A percentile compares a stretch with the other conserved stretches of the same genome.
phyloP scores from a whole-genome alignment of 2,113 vertebrate species.

The Mobula birostris region DNA sequence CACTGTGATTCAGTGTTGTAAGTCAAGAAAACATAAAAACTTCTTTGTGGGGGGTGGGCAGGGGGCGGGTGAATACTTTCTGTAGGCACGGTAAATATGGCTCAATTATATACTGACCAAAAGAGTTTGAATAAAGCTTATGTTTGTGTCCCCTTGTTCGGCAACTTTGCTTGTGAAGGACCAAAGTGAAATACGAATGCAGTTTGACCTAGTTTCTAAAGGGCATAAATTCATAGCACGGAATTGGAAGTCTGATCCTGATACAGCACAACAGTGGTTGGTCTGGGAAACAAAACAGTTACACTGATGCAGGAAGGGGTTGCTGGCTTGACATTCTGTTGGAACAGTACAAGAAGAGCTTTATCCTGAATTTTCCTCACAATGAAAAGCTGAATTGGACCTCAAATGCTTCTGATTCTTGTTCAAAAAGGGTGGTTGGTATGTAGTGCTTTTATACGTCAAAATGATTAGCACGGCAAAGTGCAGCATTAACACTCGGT shows the following conservation, averaged over 20 bases:
- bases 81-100: not conserved
- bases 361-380: slow-evolving; percentile 12
- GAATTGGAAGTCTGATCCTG: not conserved
- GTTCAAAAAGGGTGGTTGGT: not conserved
- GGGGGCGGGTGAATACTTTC: not conserved
- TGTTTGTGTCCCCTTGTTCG: too few relatives aligned
- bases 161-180: not conserved
- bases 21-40: too few relatives aligned
- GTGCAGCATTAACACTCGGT: not conserved
- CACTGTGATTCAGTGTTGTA: too few relatives aligned
- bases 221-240: slow-evolving; percentile 9
- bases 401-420: not conserved
- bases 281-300: slow-evolving; percentile 27
- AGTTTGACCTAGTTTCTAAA: slow-evolving; percentile 23
- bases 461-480: not conserved
- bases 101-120: not conserved
- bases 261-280: not conserved
- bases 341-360: not conserved
- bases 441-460: not conserved
- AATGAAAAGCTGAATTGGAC: too few relatives aligned
- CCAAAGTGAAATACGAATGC: not conserved
- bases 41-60: too few relatives aligned
- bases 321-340: slow-evolving; percentile 4
- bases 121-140: not conserved
- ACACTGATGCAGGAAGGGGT: not conserved